Percentiles rank a stretch among this genome's conserved stretches.
These are phyloP conservation scores for Entomyzon cyanotis DNA, from an alignment of 2,113 vertebrate genomes.

Conservation along the genomic window DNA sequence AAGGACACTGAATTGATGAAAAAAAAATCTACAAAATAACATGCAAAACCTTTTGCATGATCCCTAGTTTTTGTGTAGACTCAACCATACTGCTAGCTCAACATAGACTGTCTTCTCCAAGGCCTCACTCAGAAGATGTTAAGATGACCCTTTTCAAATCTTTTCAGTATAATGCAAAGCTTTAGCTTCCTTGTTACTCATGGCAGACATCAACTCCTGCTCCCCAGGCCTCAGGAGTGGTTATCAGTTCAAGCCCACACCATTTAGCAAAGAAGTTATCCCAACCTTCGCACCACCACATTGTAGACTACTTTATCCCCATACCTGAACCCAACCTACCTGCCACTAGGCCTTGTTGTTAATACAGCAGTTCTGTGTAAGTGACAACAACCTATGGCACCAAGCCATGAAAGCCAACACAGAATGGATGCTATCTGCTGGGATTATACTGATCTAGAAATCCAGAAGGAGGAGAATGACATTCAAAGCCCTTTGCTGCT, in stretches of 20 bases:
- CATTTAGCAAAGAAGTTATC: background rate
- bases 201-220: background rate
- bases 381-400: background rate
- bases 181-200: background rate
- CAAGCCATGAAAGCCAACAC: background rate
- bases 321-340: fast-evolving
- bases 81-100: background rate
- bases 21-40: background rate
- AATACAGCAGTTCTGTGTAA: background rate
- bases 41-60: background rate
- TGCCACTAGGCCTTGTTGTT: background rate
- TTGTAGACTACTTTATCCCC: background rate
- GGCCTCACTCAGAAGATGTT: background rate
- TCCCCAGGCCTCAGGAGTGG: background rate
- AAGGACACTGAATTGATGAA: background rate
- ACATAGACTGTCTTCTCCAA: background rate
- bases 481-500: background rate
- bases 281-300: background rate
- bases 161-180: background rate
- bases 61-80: background rate
- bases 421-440: background rate
- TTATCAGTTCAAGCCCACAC: background rate
- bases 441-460: background rate
- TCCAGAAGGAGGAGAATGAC: background rate
- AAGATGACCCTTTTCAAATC: background rate